Evolutionary conservation across 2,113 vertebrate genomes (phyloP), one percentile per base, ranked within the genome.

Genomic region (Centropus bengalensis): DNA sequence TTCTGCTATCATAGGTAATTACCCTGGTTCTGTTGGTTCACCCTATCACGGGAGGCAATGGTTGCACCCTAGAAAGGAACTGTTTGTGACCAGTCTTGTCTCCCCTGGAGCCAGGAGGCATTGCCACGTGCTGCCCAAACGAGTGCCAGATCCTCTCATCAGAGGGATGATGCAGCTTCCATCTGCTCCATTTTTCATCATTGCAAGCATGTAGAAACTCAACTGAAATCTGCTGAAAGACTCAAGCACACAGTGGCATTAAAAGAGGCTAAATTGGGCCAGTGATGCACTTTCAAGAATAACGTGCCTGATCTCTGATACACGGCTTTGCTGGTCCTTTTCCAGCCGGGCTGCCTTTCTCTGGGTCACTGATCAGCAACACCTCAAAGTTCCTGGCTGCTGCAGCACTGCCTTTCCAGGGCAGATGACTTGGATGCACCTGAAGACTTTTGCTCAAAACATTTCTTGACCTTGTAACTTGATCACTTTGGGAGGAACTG

Each of bases 41-140:
- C 15, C 18, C 63, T 15, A 20, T 5, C 36, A 5, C 9, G 18
- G 67, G 32, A 62, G 32, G 59, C 59, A 47, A 76, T 23, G 1
- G 17, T 3, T 1, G 0, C 1, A 2, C 64, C 36, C 12, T 11
- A 6, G 12, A 23, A 49, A 7, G 63, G 12, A 2, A 3, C 2
- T 8, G 12, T 9, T 26, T 14, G n/a, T 63, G 71, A 28, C 66
- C 54, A 38, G 54, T 19, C 15, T 18, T 1, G 3, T 3, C 62
- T n/a, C 24, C 38, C 44, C 18, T 33, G 51, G 69, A 60, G 67
- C 8, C 14, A 10, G 88, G 51, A 55, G 56, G 10, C 45, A 28
- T 26, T 9, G 2, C 38, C 22, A 0, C 0, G 0, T 6, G 26
- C 56, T 56, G 56, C 56, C 64, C 36, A 22, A 51, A 7, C 27